Base-by-base conservation (phyloP, 2,888 invertebrate genomes). In the Pandemis corylana region DNA sequence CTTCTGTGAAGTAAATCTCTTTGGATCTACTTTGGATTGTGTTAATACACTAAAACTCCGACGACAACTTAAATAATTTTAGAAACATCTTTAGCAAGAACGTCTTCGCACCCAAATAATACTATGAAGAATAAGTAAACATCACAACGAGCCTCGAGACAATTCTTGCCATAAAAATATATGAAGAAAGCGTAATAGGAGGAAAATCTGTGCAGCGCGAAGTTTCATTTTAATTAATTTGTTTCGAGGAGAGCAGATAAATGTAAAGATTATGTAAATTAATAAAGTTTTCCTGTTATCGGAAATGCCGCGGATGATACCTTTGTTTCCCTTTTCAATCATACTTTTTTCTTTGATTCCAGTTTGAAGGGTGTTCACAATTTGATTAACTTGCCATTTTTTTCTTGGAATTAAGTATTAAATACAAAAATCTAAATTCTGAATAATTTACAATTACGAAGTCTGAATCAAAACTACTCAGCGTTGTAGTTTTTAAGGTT, bases 281-380 rank as follows among this genome's bases (percentile, higher is more conserved):
- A 72, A 73, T 64, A 73, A 73, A 64, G 56, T 73, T 69, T 51
- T 65, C 73, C 28, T 56, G 68, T 64, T 69, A 61, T 66, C 65
- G 51, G 49, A 59, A 61, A 56, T 41, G 49, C 20, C 20, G 28
- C 64, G 36, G 36, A 42, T 49, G 42, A 51, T 64, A 42, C 56
- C 63, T 68, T 65, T 69, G 73, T 69, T 69, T 73, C 49, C 20
- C 4, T 59, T 49, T n/a, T 42, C 42, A 51, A 49, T 12, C 64
- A 49, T 66, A 71, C 59, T 73, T 73, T 74, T 69, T 69, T 69
- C 49, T 44, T 69, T 13, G 56, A 71, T 20, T 59, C 20, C 20
- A 15, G 20, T 36, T 73, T 12, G 13, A 73, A 53, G 36, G 41
- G 42, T 41, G 36, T 61, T 74, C 65, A 49, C 28, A 44, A 64